Evolutionary conservation across 2,888 invertebrate genomes (phyloP), one percentile per base, ranked within the genome.

Genomic region (Calameuta idolon): DNA sequence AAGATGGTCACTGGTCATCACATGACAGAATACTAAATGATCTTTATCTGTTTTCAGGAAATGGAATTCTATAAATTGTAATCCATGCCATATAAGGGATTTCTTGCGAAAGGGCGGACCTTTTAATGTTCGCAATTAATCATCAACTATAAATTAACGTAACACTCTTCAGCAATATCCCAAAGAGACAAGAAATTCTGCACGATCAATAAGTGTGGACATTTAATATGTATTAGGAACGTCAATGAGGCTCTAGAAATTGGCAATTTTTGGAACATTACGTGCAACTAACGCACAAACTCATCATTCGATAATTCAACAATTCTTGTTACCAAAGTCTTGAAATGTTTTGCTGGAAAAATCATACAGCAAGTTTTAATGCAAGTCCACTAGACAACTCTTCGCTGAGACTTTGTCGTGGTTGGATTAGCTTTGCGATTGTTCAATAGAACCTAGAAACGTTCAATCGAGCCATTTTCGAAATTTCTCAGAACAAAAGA

Each of bases 31-130:
- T 75, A 75, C 40, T 30, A 33, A 35, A 35, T 40, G 40, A 4
- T 75, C 71, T 69, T 74, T 40, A 73, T 78, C 40, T 81, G 79
- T 76, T 81, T 80, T 31, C 80, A 80, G 81, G 80, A 79, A 75
- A 37, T 76, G 37, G 76, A 73, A 34, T 75, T 69, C 55, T 76
- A 55, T 77, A 78, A 73, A 78, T 80, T 75, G 77, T 75, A 76
- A 79, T 77, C n/a, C 34, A 76, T 80, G 73, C 69, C 55, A 71
- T 71, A 71, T 71, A 31, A 71, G 31, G 71, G 34, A 33, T 33
- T 34, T 71, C 9, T 71, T 71, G 71, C 31, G 11, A 31, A 71
- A 71, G 33, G 34, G 33, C 9, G 4, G 33, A 71, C 71, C 71
- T 71, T 71, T 71, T 71, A 33, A 71, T 71, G 55, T 55, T 55